Evolutionary conservation across 2,113 vertebrate species (phyloP), one percentile per base, ranked within the genome.

Genomic region (Corvus hawaiiensis): DNA sequence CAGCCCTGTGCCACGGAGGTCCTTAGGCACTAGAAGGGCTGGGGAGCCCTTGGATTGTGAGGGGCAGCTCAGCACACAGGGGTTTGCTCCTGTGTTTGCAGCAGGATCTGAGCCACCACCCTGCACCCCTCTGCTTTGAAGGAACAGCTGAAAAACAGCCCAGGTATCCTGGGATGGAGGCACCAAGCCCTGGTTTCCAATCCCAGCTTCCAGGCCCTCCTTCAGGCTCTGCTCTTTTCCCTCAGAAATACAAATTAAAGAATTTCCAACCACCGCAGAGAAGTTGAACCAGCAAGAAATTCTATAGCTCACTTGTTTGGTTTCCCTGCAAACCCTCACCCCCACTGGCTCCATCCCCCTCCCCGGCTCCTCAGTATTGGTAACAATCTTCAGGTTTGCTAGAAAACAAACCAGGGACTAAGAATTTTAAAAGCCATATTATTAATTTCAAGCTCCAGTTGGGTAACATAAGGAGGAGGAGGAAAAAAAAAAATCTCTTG

Each of bases 391-490:
- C 81, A 94, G 85, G 88, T 82, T 96, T 91, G 89, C 92, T 91
- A 93, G 87, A 95, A 94, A 91, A 96, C 93, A 96, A 94, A 94
- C 67, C 56, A 37, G 67, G 77, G 84, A 64, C 90, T 73, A 69
- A 41, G 37, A 75, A 84, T 76, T 95, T 84, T 35, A 89, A 80
- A 74, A 56, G 52, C 58, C 81, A 55, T 56, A 11, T 82, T 73
- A 84, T 95, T 95, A 89, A 74, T 90, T 93, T 89, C 83, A 76
- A 67, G 69, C 87, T 90, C 93, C 79, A 84, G 83, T 68, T 84
- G 92, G 79, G 80, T 97, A 96, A 93, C 89, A 95, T 93, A 95
- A 96, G 89, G 87, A 93, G 93, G 92, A 95, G 88, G 81, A 88
- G 73, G 1, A 46, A 75, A 91, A 89, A 89, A 26, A 23, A 30